Evolutionary conservation across 2,797 vertebrate species (phyloP).

Genomic region (Pogonophryne albipinna): DNA sequence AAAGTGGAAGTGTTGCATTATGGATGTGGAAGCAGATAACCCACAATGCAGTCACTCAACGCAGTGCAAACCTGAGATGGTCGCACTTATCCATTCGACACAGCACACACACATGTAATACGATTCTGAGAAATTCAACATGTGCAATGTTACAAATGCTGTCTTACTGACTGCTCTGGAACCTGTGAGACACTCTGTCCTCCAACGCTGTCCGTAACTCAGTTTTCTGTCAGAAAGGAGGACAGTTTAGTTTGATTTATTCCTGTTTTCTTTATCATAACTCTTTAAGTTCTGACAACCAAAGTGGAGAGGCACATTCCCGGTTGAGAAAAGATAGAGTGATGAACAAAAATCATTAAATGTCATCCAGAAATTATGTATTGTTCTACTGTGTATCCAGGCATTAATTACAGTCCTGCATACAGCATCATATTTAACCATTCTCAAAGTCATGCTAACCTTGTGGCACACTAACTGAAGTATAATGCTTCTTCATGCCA

Average conservation of each 20-base stretch:
- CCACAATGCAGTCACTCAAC: constrained; percentile 52
- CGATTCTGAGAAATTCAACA: constrained; percentile 12
- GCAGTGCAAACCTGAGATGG: constrained; percentile 55
- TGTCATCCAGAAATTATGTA: background rate
- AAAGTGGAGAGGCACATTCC: background rate
- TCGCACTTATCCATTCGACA: constrained; percentile 43
- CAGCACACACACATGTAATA: constrained; percentile 36
- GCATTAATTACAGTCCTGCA: background rate
- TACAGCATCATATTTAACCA: constrained; percentile 1
- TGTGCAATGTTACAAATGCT: background rate
- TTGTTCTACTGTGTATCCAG: background rate
- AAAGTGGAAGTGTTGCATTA: constrained; percentile 73
- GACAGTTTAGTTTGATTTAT: background rate
- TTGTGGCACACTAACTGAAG: background rate
- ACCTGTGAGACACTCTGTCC: constrained; percentile 75
- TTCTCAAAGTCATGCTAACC: constrained; percentile 27
- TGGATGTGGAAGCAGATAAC: constrained; percentile 67
- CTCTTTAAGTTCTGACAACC: background rate
- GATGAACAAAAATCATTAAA: background rate
- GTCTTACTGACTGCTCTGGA: constrained; percentile 82
- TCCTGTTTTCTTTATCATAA: background rate
- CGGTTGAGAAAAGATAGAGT: background rate
- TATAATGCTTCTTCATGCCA: background rate
- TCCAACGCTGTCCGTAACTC: constrained; percentile 67
- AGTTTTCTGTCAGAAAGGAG: constrained; percentile 71